A percentile compares a stretch with the other conserved stretches of the same genome.
phyloP scores from a whole-genome alignment of 1,140 invertebrate genomes.

The Daktulosphaira vitifoliae region DNA sequence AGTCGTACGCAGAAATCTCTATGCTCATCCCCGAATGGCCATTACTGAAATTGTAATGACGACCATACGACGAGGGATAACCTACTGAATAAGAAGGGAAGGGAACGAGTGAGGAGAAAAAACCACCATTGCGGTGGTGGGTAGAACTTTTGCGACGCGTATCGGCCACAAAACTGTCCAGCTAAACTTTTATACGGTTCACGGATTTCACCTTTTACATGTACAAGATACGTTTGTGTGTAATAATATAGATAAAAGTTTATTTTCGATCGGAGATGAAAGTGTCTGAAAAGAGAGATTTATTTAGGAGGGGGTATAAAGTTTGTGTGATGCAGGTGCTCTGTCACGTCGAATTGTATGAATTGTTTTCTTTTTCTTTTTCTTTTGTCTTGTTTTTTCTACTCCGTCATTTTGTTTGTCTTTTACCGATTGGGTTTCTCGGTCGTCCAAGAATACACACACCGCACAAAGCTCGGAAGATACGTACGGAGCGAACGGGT shows the following conservation, averaged over 20 bases:
- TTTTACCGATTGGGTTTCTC: constrained; percentile 12
- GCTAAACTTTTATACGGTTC: constrained; percentile 22
- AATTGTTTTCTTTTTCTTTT: constrained; percentile 15
- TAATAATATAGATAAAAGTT: constrained; percentile 29
- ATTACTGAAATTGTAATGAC: constrained; percentile 31
- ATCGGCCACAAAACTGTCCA: constrained; percentile 20
- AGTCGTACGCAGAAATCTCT: neutral
- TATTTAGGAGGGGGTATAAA: constrained; percentile 29
- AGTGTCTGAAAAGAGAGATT: constrained; percentile 25
- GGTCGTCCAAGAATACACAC: neutral
- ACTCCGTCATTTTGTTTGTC: constrained; percentile 1
- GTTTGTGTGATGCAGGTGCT: constrained; percentile 23
- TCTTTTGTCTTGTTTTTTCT: neutral
- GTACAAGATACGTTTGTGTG: neutral
- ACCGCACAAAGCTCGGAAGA: neutral
- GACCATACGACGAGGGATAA: neutral
- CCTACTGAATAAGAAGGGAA: neutral
- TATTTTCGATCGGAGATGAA: constrained; percentile 18
- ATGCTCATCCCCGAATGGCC: neutral
- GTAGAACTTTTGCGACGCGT: constrained; percentile 20
- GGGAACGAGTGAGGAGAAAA: neutral
- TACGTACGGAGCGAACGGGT: too few relatives aligned
- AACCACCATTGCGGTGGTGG: neutral
- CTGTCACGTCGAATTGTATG: constrained; percentile 17
- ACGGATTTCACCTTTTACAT: neutral